These are phyloP conservation scores for Cataglyphis cursor DNA, from an alignment of 2,888 invertebrate genomes.

Conservation along the genomic window DNA sequence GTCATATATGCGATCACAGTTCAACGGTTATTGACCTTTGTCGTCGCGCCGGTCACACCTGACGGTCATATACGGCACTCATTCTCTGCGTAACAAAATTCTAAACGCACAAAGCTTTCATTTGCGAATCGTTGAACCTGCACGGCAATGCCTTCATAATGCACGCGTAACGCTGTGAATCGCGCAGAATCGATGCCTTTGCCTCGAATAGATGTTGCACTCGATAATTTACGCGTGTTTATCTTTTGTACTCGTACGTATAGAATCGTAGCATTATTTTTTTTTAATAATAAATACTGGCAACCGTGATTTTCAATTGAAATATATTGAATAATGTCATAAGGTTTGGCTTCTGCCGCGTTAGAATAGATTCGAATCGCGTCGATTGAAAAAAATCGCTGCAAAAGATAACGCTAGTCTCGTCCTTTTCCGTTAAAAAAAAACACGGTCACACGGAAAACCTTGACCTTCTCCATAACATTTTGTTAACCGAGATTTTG, in stretches of 20 bases:
- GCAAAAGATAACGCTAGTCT: constrained; percentile 12
- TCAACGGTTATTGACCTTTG: constrained; percentile 68
- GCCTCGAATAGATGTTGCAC: neutral
- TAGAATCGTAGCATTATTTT: neutral
- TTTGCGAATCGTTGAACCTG: constrained; percentile 2
- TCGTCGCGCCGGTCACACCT: constrained; percentile 67
- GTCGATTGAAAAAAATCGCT: neutral
- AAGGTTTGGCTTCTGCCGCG: neutral
- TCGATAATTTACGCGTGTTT: neutral
- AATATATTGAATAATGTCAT: neutral
- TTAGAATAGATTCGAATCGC: neutral
- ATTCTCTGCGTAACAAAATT: constrained; percentile 43
- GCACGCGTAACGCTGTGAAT: neutral
- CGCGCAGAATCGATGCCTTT: neutral
- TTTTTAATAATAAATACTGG: neutral
- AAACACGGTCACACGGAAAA: constrained; percentile 2
- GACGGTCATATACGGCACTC: constrained; percentile 27
- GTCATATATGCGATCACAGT: constrained; percentile 64
- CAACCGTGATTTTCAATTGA: neutral
- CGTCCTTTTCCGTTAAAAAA: neutral
- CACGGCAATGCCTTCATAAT: neutral
- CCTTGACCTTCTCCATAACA: constrained; percentile 45
- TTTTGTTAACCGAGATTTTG: constrained; percentile 41
- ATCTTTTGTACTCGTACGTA: neutral
- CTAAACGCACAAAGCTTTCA: constrained; percentile 11